Conservation (phyloP, 2,797 vertebrate species). For the Acanthis flammea region DNA sequence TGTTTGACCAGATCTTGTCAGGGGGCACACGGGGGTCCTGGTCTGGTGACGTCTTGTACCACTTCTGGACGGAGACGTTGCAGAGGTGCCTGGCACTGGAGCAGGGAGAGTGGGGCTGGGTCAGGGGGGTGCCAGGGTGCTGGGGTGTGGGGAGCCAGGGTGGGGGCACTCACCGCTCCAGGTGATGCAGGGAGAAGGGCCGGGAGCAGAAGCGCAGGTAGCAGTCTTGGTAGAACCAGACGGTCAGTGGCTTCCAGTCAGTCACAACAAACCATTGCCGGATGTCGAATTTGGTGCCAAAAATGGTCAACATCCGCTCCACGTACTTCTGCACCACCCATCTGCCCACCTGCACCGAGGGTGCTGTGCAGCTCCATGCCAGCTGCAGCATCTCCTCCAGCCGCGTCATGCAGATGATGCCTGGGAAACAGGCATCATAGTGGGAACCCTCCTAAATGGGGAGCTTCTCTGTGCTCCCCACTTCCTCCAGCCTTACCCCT, state of each 20-base stretch:
- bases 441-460: accelerated
- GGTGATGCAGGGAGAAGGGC: slow-evolving; percentile 30
- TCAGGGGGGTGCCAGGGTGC: slow-evolving; percentile 45
- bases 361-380: slow-evolving; percentile 69
- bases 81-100: slow-evolving; percentile 89
- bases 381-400: slow-evolving; percentile 84
- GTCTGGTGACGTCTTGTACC: background rate
- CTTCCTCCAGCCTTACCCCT: slow-evolving; percentile 77
- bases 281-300: slow-evolving; percentile 90
- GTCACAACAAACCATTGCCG: slow-evolving; percentile 96
- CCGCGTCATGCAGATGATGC: slow-evolving; percentile 81
- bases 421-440: background rate
- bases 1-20: slow-evolving; percentile 89
- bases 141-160: accelerated
- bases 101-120: background rate
- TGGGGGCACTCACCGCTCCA: slow-evolving; percentile 83
- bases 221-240: slow-evolving; percentile 92
- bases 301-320: slow-evolving; percentile 86
- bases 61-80: slow-evolving; percentile 92
- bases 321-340: slow-evolving; percentile 82
- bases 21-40: slow-evolving; percentile 69
- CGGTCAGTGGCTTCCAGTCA: slow-evolving; percentile 91
- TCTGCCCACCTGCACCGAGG: slow-evolving; percentile 68
- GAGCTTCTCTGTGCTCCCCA: accelerated
- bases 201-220: slow-evolving; percentile 91